Conservation (phyloP, 2,113 vertebrate species). For the Solea solea region DNA sequence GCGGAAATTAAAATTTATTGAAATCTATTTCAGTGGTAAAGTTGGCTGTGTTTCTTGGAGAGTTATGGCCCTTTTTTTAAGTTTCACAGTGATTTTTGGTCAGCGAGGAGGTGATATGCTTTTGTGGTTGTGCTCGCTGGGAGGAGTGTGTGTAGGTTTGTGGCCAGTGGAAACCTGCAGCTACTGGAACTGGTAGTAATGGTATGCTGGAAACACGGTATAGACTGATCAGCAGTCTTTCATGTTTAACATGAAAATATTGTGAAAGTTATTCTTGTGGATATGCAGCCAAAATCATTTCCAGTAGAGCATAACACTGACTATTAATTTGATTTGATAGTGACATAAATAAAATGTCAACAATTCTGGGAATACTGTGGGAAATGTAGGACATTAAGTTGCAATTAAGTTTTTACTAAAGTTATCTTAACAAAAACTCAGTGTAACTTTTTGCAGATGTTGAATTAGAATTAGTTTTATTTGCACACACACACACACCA, state of each 20-base stretch:
- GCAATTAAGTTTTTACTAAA: too few species aligned
- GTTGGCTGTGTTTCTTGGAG: slow-evolving; percentile 72
- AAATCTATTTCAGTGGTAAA: slow-evolving; percentile 79
- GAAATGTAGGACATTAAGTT: too few species aligned
- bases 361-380: too few species aligned
- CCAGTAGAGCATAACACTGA: neutral
- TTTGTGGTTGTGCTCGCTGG: slow-evolving; percentile 56
- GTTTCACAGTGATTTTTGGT: slow-evolving; percentile 60
- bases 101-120: slow-evolving; percentile 63
- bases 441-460: too few species aligned
- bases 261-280: slow-evolving; percentile 12
- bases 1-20: slow-evolving; percentile 80
- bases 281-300: slow-evolving; percentile 11
- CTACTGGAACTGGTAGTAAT: slow-evolving; percentile 49
- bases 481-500: too few species aligned
- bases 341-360: too few species aligned
- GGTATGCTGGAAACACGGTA: slow-evolving; percentile 40
- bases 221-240: slow-evolving; percentile 50
- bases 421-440: too few species aligned
- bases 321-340: neutral
- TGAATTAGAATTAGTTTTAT: too few species aligned
- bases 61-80: slow-evolving; percentile 41
- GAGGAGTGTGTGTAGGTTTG: slow-evolving; percentile 69
- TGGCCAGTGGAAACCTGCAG: slow-evolving; percentile 53
- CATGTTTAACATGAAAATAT: slow-evolving; percentile 45